phyloP scores from a whole-genome alignment of 1,140 invertebrate genomes.

The Drosophila trapezifrons region DNA sequence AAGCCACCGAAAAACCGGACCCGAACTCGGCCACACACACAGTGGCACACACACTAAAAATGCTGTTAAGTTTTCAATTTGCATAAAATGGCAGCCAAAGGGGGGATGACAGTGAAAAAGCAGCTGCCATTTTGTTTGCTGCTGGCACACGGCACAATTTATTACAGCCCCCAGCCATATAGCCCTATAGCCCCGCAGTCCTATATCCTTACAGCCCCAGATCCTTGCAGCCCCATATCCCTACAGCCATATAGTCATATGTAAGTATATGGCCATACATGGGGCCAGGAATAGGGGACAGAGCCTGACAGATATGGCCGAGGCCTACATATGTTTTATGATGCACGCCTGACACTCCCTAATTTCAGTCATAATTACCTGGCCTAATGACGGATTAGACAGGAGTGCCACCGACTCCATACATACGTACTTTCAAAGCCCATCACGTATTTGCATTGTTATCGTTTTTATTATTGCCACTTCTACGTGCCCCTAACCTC shows the following conservation, averaged over 20 bases:
- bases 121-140: conserved; percentile 54
- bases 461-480: conserved; percentile 66
- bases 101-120: conserved; percentile 33
- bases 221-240: too few species aligned
- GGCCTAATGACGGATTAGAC: conserved; percentile 61
- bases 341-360: conserved; percentile 34
- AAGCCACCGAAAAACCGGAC: not conserved
- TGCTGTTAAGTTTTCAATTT: conserved; percentile 66
- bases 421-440: conserved; percentile 44
- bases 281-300: not conserved
- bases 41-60: conserved; percentile 52
- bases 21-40: not conserved
- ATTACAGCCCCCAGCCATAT: conserved; percentile 16
- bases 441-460: conserved; percentile 65
- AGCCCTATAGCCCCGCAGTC: too few species aligned
- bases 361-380: conserved; percentile 64
- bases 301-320: conserved; percentile 4
- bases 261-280: not conserved
- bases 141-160: conserved; percentile 47
- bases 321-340: conserved; percentile 33
- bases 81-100: conserved; percentile 45
- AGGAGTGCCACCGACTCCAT: not conserved
- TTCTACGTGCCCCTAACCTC: conserved; percentile 54
- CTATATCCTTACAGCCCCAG: not conserved
- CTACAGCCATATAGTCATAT: not conserved